Evolutionary conservation across 2,888 invertebrate species (phyloP).

Genomic region (Vandiemenella viatica): DNA sequence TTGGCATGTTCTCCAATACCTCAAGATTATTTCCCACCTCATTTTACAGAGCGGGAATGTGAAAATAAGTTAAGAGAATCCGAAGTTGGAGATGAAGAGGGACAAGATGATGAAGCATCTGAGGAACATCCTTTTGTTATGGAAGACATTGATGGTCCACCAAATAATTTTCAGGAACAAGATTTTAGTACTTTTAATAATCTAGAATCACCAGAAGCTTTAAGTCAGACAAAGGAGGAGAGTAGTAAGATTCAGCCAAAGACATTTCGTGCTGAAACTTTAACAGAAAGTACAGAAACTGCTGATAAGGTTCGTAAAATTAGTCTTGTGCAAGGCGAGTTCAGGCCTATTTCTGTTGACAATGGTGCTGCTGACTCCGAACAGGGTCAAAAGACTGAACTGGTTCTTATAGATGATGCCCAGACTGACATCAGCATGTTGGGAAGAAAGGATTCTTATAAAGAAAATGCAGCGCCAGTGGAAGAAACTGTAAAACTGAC

Average conservation of each 20-base stretch:
- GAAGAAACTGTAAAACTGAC: slow-evolving; percentile 6
- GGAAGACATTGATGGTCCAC: background rate
- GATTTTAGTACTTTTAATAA: no score
- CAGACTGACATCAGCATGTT: background rate
- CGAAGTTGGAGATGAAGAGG: background rate
- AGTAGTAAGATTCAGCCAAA: slow-evolving; percentile 24
- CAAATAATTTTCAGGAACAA: no score
- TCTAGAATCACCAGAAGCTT: no score
- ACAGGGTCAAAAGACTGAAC: slow-evolving; percentile 11
- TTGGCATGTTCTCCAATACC: slow-evolving; percentile 93
- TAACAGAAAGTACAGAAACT: slow-evolving; percentile 33
- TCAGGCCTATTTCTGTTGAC: slow-evolving; percentile 36
- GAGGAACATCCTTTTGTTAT: background rate
- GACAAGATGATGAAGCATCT: background rate
- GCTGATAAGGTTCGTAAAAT: slow-evolving; percentile 43
- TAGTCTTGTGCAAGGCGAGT: slow-evolving; percentile 44
- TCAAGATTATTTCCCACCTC: slow-evolving; percentile 31
- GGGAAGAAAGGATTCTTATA: slow-evolving; percentile 1
- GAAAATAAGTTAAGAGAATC: background rate
- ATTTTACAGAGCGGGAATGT: background rate
- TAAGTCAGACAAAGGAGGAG: background rate
- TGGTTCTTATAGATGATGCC: slow-evolving; percentile 20
- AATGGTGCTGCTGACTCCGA: background rate
- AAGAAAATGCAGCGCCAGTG: background rate
- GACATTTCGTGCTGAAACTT: slow-evolving; percentile 39